These are phyloP conservation scores for Ectobius pallidus DNA, from an alignment of 2,888 invertebrate genomes.

Conservation along the genomic window DNA sequence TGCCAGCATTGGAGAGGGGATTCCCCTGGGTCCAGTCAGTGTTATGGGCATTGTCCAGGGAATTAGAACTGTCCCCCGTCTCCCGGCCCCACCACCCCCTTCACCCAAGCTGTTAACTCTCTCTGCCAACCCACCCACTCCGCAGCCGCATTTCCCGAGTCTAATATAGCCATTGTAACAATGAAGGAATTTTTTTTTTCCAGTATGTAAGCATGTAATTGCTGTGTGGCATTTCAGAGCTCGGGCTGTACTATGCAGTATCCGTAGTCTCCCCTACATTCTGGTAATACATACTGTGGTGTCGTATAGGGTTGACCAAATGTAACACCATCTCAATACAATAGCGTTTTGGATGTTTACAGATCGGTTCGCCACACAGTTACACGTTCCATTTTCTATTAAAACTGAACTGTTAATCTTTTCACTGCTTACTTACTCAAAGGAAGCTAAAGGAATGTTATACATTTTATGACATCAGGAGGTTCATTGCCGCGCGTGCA, in stretches of 20 bases:
- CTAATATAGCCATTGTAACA: slow-evolving; percentile 31
- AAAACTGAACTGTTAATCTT: too few species aligned
- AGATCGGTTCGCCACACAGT: too few species aligned
- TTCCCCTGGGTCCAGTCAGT: slow-evolving; percentile 23
- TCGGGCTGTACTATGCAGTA: not conserved
- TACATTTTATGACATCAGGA: too few species aligned
- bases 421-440: too few species aligned
- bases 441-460: too few species aligned
- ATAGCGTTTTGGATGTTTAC: too few species aligned
- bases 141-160: slow-evolving; percentile 12
- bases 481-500: too few species aligned
- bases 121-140: not conserved
- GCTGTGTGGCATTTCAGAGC: slow-evolving; percentile 24
- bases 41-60: slow-evolving; percentile 29
- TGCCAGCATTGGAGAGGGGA: too few species aligned
- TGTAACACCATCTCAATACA: too few species aligned
- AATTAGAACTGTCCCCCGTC: slow-evolving; percentile 15
- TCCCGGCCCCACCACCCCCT: not conserved
- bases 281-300: not conserved
- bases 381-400: too few species aligned
- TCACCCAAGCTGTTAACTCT: slow-evolving; percentile 11
- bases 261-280: too few species aligned
- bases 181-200: slow-evolving; percentile 18
- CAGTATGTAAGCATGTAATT: slow-evolving; percentile 24
- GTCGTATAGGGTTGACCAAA: slow-evolving; percentile 7